These are phyloP conservation scores for Pissodes strobi DNA, from an alignment of 1,140 invertebrate genomes.

Conservation along the genomic window DNA sequence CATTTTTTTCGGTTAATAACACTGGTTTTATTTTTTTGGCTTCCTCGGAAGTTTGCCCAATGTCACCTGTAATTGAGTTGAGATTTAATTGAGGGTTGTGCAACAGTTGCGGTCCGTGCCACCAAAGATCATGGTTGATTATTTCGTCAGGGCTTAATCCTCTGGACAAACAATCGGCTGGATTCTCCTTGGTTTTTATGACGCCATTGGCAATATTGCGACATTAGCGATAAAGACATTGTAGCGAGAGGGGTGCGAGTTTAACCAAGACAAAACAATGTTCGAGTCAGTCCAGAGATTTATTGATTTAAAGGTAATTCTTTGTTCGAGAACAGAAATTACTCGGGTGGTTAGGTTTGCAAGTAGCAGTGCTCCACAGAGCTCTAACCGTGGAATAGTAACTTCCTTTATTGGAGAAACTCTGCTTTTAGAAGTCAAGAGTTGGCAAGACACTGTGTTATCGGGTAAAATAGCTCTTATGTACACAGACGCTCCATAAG, in stretches of 20 bases:
- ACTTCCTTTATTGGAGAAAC: conserved; percentile 40
- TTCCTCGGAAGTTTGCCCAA: no score
- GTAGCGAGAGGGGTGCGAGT: conserved; percentile 42
- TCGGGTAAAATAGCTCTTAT: neutral
- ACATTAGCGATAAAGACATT: conserved; percentile 55
- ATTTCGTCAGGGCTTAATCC: conserved; percentile 28
- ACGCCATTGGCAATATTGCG: conserved; percentile 39
- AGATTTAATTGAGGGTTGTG: no score
- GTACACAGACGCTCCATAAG: conserved; percentile 49
- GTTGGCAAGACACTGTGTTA: conserved; percentile 25
- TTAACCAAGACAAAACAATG: conserved; percentile 55
- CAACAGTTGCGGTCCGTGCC: no score
- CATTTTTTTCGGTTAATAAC: no score
- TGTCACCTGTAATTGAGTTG: no score
- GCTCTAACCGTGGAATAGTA: conserved; percentile 38
- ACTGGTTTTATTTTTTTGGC: no score
- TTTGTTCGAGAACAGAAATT: conserved; percentile 7
- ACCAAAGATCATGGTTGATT: no score
- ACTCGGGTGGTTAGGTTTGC: conserved; percentile 38
- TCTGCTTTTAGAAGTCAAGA: conserved; percentile 36
- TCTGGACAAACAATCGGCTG: no score
- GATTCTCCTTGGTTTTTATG: conserved; percentile 47
- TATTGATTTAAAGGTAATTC: conserved; percentile 37
- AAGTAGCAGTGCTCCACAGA: conserved; percentile 47
- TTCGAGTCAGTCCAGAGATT: conserved; percentile 56